These are phyloP conservation scores for Conus canariensis DNA, from an alignment of 2,888 invertebrate species.

Conservation along the genomic window DNA sequence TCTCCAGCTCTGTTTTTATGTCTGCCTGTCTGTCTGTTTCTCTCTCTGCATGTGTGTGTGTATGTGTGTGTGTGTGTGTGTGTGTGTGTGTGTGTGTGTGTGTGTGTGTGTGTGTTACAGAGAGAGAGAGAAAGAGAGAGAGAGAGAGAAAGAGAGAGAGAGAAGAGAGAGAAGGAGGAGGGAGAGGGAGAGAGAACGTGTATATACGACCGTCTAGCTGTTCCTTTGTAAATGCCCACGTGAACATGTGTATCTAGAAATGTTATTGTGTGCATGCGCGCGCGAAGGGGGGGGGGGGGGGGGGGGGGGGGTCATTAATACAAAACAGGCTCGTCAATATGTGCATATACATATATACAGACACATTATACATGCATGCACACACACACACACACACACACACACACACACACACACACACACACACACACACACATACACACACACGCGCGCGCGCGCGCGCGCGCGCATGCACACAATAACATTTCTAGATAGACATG, in stretches of 20 bases:
- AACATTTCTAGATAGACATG: background rate
- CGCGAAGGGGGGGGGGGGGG: too few species aligned
- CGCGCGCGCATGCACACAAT: constrained; percentile 18
- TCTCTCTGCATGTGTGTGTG: background rate
- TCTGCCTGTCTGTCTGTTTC: too few species aligned
- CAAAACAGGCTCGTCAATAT: too few species aligned
- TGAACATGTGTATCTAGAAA: background rate
- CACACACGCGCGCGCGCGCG: constrained; percentile 28
- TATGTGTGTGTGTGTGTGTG: constrained; percentile 39
- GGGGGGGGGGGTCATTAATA: too few species aligned
- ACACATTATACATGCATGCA: background rate
- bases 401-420: constrained; percentile 25
- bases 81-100: too few species aligned
- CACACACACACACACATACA: constrained; percentile 29
- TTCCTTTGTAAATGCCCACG: too few species aligned
- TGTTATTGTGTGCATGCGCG: constrained; percentile 6
- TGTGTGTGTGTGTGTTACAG: too few species aligned
- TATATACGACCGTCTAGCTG: too few species aligned
- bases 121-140: too few species aligned
- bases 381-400: constrained; percentile 22
- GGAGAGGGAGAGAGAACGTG: background rate
- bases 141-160: background rate
- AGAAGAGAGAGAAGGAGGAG: background rate
- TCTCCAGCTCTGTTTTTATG: too few species aligned
- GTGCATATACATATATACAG: too few species aligned